phyloP scores from a whole-genome alignment of 2,113 vertebrate species.

The Psammodynastes pulverulentus region DNA sequence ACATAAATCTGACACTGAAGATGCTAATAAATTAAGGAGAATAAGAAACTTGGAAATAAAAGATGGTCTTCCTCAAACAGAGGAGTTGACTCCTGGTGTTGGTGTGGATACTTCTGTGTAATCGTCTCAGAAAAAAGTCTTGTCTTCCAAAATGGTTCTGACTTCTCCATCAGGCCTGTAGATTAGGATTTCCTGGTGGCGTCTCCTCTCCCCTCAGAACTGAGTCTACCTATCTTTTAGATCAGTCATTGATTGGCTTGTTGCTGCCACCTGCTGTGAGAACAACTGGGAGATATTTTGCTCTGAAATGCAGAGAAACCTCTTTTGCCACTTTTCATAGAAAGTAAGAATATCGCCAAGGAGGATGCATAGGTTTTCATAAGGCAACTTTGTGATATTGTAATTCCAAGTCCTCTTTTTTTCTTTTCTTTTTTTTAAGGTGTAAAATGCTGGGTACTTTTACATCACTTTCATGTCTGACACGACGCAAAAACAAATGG shows the following conservation, averaged over 20 bases:
- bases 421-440: background rate
- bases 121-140: background rate
- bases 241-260: background rate
- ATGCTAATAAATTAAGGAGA: slow-evolving; percentile 40
- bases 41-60: slow-evolving; percentile 21
- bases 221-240: background rate
- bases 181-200: background rate
- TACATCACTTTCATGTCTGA: slow-evolving; percentile 32
- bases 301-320: background rate
- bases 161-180: background rate
- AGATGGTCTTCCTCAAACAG: background rate
- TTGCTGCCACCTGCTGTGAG: background rate
- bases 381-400: slow-evolving; percentile 3
- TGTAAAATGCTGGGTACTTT: background rate
- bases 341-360: background rate
- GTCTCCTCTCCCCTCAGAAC: background rate
- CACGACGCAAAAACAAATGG: slow-evolving; percentile 36
- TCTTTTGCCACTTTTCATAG: slow-evolving; percentile 5
- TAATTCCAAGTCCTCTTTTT: background rate
- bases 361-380: background rate
- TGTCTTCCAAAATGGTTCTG: background rate
- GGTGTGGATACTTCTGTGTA: background rate
- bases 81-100: background rate
- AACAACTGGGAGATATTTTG: background rate
- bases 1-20: slow-evolving; percentile 37